phyloP scores from a whole-genome alignment of 1,140 invertebrate species.

The Heliconius hewitsoni region DNA sequence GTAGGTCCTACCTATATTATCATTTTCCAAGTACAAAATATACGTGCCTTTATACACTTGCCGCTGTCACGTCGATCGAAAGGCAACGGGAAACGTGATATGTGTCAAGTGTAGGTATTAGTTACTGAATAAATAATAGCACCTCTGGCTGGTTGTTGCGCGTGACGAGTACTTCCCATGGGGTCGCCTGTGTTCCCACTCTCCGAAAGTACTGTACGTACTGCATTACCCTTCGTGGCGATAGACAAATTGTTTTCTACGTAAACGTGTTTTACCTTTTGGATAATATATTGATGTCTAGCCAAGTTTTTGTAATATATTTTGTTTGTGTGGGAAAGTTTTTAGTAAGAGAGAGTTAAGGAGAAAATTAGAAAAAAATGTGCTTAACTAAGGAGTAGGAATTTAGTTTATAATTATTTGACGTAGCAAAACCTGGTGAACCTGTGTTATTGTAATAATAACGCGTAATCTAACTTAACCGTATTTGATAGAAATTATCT shows the following conservation, averaged over 20 bases:
- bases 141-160: slow-evolving; percentile 33
- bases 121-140: slow-evolving; percentile 47
- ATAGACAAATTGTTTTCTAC: slow-evolving; percentile 33
- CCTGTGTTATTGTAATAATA: too few relatives aligned
- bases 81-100: slow-evolving; percentile 39
- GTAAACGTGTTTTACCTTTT: slow-evolving; percentile 21
- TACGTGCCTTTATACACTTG: slow-evolving; percentile 31
- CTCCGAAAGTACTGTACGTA: slow-evolving; percentile 27
- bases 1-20: neutral
- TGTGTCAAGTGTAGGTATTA: slow-evolving; percentile 47
- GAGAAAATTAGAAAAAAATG: too few relatives aligned
- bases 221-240: slow-evolving; percentile 20
- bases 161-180: slow-evolving; percentile 34
- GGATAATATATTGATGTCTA: slow-evolving; percentile 28
- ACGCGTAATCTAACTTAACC: too few relatives aligned
- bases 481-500: too few relatives aligned
- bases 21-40: slow-evolving; percentile 31
- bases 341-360: neutral
- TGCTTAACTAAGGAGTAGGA: too few relatives aligned
- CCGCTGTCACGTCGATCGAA: slow-evolving; percentile 40
- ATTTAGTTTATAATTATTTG: too few relatives aligned
- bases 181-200: slow-evolving; percentile 27
- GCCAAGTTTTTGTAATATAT: neutral
- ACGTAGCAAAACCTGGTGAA: too few relatives aligned
- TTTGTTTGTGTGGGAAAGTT: neutral